These are phyloP conservation scores for Podilymbus podiceps DNA, from an alignment of 2,113 vertebrate genomes.

Conservation along the genomic window DNA sequence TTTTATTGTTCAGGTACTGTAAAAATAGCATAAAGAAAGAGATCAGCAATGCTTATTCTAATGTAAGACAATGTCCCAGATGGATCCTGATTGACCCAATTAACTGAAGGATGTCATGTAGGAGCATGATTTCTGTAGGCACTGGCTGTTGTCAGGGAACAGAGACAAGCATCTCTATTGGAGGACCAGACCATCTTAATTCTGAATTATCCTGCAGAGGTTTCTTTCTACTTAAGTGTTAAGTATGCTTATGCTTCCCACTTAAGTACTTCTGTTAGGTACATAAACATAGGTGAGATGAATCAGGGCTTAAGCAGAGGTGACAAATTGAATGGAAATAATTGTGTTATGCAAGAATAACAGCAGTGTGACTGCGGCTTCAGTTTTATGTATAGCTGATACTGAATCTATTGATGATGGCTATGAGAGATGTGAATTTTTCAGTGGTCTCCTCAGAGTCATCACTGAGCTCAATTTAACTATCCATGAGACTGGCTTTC, in stretches of 20 bases:
- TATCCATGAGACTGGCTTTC: not conserved
- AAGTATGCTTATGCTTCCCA: not conserved
- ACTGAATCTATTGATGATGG: not conserved
- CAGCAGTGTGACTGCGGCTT: not conserved
- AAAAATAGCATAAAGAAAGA: not conserved
- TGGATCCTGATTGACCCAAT: constrained; percentile 11
- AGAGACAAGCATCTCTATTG: not conserved
- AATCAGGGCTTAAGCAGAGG: not conserved
- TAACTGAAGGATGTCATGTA: constrained; percentile 33
- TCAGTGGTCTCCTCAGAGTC: not conserved
- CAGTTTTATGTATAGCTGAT: not conserved
- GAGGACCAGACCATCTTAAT: not conserved
- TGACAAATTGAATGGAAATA: not conserved
- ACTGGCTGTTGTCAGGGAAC: not conserved
- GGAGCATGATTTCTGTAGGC: not conserved
- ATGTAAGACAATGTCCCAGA: constrained; percentile 9
- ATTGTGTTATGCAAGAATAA: not conserved
- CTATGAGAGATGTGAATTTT: not conserved
- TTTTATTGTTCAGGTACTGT: not conserved
- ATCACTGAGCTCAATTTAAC: not conserved
- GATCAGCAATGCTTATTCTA: not conserved
- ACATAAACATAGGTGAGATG: not conserved
- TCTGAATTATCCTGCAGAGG: not conserved
- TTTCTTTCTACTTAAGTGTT: not conserved
- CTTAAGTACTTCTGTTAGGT: not conserved